phyloP scores from a whole-genome alignment of 2,888 invertebrate species.

The Geophilus truncorum region DNA sequence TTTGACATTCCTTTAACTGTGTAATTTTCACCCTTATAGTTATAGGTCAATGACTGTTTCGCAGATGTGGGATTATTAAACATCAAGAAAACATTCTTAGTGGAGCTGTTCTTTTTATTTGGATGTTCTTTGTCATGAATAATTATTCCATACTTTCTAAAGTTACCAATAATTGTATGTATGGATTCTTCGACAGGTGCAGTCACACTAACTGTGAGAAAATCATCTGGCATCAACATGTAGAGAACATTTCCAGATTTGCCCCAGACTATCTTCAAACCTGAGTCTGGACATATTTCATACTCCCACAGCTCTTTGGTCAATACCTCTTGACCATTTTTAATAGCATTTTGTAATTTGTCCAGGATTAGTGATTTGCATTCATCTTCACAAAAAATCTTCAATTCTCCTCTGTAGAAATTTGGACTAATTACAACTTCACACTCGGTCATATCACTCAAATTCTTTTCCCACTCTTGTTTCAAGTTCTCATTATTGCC shows the following conservation, averaged over 20 bases:
- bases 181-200: background rate
- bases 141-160: background rate
- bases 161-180: background rate
- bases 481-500: background rate
- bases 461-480: background rate
- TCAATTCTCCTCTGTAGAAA: background rate
- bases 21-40: too few species aligned
- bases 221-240: background rate
- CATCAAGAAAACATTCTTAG: background rate
- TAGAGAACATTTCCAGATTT: background rate
- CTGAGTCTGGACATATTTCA: background rate
- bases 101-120: background rate
- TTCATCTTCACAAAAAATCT: background rate
- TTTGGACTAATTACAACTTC: too few species aligned
- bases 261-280: background rate
- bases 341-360: background rate
- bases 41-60: background rate
- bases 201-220: background rate
- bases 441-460: background rate
- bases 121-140: background rate
- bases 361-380: background rate
- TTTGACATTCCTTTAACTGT: background rate
- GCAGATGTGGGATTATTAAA: background rate
- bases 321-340: background rate
- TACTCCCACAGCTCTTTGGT: background rate